Evolutionary conservation across 2,797 vertebrate genomes (phyloP).

Genomic region (Pangasius krempfi): DNA sequence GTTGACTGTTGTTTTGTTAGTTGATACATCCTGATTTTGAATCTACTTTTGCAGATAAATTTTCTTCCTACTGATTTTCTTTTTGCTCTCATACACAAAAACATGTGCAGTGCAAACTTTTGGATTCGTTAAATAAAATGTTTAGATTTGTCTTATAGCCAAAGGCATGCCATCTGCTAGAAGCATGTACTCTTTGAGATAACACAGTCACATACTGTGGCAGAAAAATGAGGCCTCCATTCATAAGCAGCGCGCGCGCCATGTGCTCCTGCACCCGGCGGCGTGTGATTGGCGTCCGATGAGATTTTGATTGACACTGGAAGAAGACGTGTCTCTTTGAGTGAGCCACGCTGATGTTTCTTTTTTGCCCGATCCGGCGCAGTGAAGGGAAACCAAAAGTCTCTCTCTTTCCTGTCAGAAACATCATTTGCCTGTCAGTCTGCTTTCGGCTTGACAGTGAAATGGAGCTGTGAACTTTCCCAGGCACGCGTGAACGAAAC

Average conservation of each 20-base stretch:
- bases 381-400: conserved; percentile 36
- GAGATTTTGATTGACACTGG: conserved; percentile 58
- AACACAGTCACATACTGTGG: conserved; percentile 31
- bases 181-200: conserved; percentile 46
- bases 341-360: conserved; percentile 54
- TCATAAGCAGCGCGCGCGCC: conserved; percentile 35
- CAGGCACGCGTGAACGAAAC: conserved; percentile 50
- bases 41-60: not conserved
- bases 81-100: not conserved
- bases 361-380: conserved; percentile 35
- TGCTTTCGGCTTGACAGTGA: conserved; percentile 44
- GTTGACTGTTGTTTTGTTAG: not conserved
- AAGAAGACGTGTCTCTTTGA: conserved; percentile 53
- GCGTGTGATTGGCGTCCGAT: conserved; percentile 54
- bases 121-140: not conserved
- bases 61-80: not conserved
- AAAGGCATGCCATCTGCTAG: conserved; percentile 47
- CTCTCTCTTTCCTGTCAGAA: conserved; percentile 58
- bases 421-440: conserved; percentile 62
- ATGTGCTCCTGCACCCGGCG: conserved; percentile 46
- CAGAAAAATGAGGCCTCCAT: conserved; percentile 37
- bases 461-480: conserved; percentile 57
- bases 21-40: not conserved
- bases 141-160: conserved; percentile 30
- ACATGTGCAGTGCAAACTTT: not conserved